A percentile compares a stretch with the other conserved stretches of the same genome.
phyloP scores from a whole-genome alignment of 2,888 invertebrate species.

The Lasioglossum vierecki region DNA sequence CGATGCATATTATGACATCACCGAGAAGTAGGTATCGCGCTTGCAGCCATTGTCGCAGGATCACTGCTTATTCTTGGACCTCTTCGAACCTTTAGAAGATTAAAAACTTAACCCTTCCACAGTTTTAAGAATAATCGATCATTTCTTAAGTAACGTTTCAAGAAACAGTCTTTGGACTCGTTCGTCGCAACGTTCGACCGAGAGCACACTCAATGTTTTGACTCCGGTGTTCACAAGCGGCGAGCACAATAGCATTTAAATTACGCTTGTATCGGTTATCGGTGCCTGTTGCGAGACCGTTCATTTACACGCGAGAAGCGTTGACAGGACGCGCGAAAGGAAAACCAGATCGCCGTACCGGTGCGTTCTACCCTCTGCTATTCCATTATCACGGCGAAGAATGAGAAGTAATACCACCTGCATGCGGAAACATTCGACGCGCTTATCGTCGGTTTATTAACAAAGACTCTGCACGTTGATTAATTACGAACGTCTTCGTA shows the following conservation, averaged over 20 bases:
- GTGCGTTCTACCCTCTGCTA: background rate
- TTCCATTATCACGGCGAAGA: conserved; percentile 31
- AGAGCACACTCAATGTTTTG: background rate
- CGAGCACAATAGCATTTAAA: conserved; percentile 23
- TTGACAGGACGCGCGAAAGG: conserved; percentile 35
- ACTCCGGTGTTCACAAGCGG: background rate
- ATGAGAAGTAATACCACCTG: conserved; percentile 20
- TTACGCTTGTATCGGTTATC: conserved; percentile 40
- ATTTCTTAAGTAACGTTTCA: too few species aligned
- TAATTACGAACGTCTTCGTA: background rate
- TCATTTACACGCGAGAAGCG: conserved; percentile 37
- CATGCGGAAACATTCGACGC: background rate
- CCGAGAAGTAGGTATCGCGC: background rate
- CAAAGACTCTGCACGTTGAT: background rate
- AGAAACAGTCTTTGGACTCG: background rate
- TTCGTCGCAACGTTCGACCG: background rate
- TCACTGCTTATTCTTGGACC: background rate
- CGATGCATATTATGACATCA: background rate
- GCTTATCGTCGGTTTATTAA: background rate
- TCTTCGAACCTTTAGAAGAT: background rate
- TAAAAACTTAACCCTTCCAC: too few species aligned
- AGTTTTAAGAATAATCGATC: too few species aligned
- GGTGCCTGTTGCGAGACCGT: conserved; percentile 23
- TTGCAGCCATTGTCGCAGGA: background rate
- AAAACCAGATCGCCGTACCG: background rate